Evolutionary conservation across 2,113 vertebrate species (phyloP).

Genomic region (Neotragus moschatus): DNA sequence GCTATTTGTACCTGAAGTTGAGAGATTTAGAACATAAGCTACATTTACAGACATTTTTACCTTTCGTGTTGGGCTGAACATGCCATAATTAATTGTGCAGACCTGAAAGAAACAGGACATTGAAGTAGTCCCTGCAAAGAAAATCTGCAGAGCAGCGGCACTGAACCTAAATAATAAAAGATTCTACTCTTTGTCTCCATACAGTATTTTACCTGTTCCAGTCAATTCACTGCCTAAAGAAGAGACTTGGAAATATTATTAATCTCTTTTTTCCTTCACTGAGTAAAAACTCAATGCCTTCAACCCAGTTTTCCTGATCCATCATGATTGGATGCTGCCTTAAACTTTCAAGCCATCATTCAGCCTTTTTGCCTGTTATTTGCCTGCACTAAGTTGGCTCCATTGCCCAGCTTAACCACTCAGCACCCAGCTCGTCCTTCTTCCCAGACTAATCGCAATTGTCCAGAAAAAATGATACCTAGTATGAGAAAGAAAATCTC

Average conservation of each 20-base stretch:
- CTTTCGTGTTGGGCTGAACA: not conserved
- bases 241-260: not conserved
- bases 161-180: not conserved
- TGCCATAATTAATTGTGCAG: not conserved
- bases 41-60: not conserved
- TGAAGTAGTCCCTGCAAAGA: not conserved
- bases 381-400: accelerated
- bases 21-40: not conserved
- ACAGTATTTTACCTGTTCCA: not conserved
- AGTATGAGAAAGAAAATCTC: too few relatives aligned
- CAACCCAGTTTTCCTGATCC: too few relatives aligned
- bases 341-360: accelerated
- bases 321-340: accelerated
- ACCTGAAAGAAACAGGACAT: not conserved
- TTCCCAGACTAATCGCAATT: accelerated
- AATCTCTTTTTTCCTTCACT: not conserved
- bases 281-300: not conserved
- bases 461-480: not conserved
- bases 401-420: accelerated
- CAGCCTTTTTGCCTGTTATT: accelerated
- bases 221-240: not conserved
- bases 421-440: accelerated
- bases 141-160: not conserved
- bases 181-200: not conserved
- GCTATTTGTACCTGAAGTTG: not conserved